Base-by-base conservation (phyloP, 2,888 invertebrate genomes). In the Heliconius charithonia region DNA sequence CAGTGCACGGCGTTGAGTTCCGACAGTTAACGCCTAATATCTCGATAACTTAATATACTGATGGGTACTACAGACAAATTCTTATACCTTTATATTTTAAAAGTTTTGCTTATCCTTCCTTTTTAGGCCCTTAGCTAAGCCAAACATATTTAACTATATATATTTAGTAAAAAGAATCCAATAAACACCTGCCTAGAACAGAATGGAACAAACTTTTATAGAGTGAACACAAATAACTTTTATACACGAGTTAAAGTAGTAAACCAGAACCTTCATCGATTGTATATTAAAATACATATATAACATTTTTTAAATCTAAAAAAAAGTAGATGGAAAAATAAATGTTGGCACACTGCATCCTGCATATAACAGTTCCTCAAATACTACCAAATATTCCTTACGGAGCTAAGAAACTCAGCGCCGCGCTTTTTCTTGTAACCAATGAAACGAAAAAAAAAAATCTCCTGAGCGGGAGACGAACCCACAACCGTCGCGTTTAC, bases 151-250 rank as follows among this genome's bases (percentile, higher is more conserved):
- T 62, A 51, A 6, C 51, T 51, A 51, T 0, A 51, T 51, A 7
- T 51, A 22, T 51, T 7, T 51, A 51, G 22, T 22, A 3, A 22
- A 7, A 51, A 51, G 19, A 51, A 51, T 51, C 51, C 9, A 51
- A 51, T 51, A 51, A 51, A 51, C 51, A 51, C 51, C 51, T 51
- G 51, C 22, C 22, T 9, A 51, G 2, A 66, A 22, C 66, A 66
- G 66, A 22, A 7, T 66, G n/a, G 22, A 22, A 22, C 66, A 32
- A 66, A 66, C 22, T 66, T 32, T 66, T 66, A n/a, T n/a, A n/a
- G 67, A 12, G 37, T n/a, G 32, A 37, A 67, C n/a, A n/a, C 67
- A 67, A 67, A 37, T 13, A 67, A 66, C 12, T 66, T 32, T 59
- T 12, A 59, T 59, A 59, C n/a, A n/a, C 3, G n/a, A 59, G 12